phyloP scores from a whole-genome alignment of 2,797 vertebrate species.

The Tragopan temminckii region DNA sequence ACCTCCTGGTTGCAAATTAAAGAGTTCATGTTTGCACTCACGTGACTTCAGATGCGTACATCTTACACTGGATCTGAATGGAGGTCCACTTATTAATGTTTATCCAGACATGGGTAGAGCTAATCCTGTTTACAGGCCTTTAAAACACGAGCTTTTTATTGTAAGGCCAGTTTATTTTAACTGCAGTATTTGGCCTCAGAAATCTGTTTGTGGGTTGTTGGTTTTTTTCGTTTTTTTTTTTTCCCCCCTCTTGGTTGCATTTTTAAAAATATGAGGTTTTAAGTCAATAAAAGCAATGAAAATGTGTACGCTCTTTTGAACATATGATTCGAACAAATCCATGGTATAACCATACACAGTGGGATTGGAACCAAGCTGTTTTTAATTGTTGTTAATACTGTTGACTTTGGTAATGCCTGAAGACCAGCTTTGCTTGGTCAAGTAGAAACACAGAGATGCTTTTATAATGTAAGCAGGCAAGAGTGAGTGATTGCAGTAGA shows the following conservation, averaged over 20 bases:
- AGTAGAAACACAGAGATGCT: background rate
- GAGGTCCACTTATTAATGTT: background rate
- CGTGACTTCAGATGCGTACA: background rate
- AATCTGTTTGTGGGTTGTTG: background rate
- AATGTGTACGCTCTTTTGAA: background rate
- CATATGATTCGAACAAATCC: background rate
- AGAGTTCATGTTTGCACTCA: background rate
- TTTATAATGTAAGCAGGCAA: background rate
- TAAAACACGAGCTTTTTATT: conserved; percentile 38
- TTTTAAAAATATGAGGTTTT: background rate
- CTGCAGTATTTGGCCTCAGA: conserved; percentile 5
- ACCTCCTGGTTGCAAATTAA: background rate
- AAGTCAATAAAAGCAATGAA: background rate
- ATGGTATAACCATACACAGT: background rate
- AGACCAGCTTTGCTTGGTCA: background rate
- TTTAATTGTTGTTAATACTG: background rate
- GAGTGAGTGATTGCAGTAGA: background rate
- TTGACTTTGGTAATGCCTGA: background rate
- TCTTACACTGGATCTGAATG: background rate
- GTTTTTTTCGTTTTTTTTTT: background rate
- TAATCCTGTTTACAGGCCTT: conserved; percentile 32
- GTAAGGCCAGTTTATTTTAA: conserved; percentile 2
- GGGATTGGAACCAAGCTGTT: background rate
- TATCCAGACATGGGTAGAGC: background rate
- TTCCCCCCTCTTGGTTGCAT: background rate